Evolutionary conservation across 1,140 invertebrate genomes (phyloP).

Genomic region (Neodiprion lecontei): DNA sequence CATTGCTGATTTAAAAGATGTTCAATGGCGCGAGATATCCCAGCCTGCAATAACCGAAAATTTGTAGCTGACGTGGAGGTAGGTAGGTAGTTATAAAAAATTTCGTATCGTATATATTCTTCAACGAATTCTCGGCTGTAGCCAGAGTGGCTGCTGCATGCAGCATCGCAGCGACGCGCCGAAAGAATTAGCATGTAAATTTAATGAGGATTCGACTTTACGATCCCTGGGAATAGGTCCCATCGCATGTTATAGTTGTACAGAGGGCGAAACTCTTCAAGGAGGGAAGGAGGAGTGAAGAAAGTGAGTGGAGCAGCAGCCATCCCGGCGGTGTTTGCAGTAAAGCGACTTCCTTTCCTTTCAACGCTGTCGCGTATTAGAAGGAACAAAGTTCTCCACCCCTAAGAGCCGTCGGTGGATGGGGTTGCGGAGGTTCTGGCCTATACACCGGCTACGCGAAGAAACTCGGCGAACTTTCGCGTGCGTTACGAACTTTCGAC

Average conservation of each 20-base stretch:
- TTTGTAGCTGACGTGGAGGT: no score
- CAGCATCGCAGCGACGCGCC: background rate
- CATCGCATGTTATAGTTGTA: background rate
- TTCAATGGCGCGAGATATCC: no score
- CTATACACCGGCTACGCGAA: background rate
- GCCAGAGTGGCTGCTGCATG: no score
- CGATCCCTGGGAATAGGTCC: background rate
- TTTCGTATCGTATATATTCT: no score
- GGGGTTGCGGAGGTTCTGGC: background rate
- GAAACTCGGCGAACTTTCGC: background rate
- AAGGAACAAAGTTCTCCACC: slow-evolving; percentile 1
- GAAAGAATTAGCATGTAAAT: background rate
- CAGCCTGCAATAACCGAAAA: no score
- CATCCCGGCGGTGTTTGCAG: background rate
- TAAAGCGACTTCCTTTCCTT: slow-evolving; percentile 7
- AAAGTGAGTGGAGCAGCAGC: background rate
- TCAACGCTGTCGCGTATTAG: slow-evolving; percentile 2
- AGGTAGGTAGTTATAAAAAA: no score
- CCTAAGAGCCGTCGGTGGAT: background rate
- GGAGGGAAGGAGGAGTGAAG: background rate
- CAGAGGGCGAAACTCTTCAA: background rate
- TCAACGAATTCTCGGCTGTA: no score
- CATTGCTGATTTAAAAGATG: no score
- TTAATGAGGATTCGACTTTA: slow-evolving; percentile 2
- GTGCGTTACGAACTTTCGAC: background rate